Conservation (phyloP, 2,113 vertebrate genomes). For the Terrapene triunguis region DNA sequence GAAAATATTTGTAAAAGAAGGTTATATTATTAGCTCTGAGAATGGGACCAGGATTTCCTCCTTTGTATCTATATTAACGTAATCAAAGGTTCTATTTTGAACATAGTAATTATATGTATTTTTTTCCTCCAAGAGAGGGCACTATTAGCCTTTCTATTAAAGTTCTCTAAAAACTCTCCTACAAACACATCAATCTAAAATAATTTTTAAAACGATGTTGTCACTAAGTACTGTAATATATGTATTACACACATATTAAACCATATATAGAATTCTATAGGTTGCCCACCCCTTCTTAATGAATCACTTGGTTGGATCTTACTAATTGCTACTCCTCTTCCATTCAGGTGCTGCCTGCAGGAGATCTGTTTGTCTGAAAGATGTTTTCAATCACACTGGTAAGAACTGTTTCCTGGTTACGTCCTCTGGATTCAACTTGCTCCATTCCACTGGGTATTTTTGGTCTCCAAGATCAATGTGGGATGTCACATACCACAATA, state of each 20-base stretch:
- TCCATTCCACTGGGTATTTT: background rate
- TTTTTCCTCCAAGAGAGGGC: slow-evolving; percentile 56
- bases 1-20: too few relatives aligned
- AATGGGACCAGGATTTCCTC: background rate
- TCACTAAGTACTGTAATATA: rapidly evolving
- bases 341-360: rapidly evolving
- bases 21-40: too few relatives aligned
- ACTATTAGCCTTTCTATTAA: slow-evolving; percentile 19
- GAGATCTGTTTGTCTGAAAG: rapidly evolving
- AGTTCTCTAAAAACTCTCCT: background rate
- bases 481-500: background rate
- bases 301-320: background rate
- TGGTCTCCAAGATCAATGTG: rapidly evolving
- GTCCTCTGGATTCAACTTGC: background rate
- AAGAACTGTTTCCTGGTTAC: background rate
- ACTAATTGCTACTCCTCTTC: rapidly evolving
- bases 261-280: rapidly evolving
- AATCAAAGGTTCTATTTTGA: background rate
- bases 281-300: background rate
- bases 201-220: rapidly evolving
- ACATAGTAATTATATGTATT: background rate
- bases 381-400: background rate
- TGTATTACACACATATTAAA: background rate
- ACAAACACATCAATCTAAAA: background rate
- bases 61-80: background rate